Evolutionary conservation across 2,113 vertebrate genomes (phyloP).

Genomic region (Elaphurus davidianus): DNA sequence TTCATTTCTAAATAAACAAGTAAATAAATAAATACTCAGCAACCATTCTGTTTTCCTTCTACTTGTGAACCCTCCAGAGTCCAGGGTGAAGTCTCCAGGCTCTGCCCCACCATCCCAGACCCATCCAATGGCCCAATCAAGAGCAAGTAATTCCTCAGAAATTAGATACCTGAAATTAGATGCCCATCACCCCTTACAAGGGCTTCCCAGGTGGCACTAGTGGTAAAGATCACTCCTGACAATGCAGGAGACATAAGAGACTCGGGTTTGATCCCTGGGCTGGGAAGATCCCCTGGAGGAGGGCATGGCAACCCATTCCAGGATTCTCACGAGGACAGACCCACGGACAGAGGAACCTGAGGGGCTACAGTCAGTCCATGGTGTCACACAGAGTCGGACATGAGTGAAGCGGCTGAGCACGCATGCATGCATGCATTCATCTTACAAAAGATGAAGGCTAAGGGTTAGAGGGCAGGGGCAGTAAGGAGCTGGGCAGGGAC

Average conservation of each 20-base stretch:
- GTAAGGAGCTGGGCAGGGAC: background rate
- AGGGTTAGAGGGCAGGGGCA: background rate
- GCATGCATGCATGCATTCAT: background rate
- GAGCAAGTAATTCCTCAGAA: background rate
- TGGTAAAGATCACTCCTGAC: background rate
- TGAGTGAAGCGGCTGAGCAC: background rate
- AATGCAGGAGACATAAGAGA: background rate
- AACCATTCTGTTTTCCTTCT: background rate
- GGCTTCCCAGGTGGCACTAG: background rate
- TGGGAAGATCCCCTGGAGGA: background rate
- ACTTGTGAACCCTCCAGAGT: background rate
- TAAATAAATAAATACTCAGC: background rate
- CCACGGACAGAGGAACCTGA: background rate
- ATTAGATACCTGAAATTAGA: background rate
- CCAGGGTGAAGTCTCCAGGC: background rate
- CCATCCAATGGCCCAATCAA: background rate
- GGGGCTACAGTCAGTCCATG: background rate
- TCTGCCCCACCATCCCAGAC: rapidly evolving
- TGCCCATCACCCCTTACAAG: background rate
- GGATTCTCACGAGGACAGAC: background rate
- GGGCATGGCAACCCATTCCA: background rate
- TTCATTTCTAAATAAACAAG: background rate
- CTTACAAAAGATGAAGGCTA: background rate
- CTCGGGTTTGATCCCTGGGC: background rate
- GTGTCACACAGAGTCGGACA: background rate